A percentile compares a stretch with the other conserved stretches of the same genome.
Conservation (phyloP, 2,113 vertebrate genomes). For the Aphyosemion australe region DNA sequence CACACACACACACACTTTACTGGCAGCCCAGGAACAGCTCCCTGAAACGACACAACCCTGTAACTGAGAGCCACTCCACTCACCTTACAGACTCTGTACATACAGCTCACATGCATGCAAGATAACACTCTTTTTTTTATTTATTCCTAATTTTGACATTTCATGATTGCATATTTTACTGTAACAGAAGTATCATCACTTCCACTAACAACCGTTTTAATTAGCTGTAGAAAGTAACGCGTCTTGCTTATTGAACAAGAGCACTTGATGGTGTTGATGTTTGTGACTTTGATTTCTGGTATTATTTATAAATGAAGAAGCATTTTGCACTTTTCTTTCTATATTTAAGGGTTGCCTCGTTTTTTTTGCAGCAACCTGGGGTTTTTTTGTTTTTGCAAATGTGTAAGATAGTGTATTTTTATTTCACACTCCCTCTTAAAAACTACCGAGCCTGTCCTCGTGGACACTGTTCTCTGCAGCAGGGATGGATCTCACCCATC, state of each 20-base stretch:
- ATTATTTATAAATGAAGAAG: constrained; percentile 54
- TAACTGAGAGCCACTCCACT: constrained; percentile 59
- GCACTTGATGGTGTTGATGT: constrained; percentile 71
- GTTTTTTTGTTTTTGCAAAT: constrained; percentile 44
- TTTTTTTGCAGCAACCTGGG: constrained; percentile 56
- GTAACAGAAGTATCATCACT: constrained; percentile 22
- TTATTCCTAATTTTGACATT: constrained; percentile 35
- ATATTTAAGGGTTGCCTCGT: constrained; percentile 64
- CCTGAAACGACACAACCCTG: constrained; percentile 38
- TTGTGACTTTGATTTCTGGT: constrained; percentile 63
- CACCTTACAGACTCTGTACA: constrained; percentile 52
- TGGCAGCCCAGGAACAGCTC: constrained; percentile 49
- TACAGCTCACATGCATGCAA: constrained; percentile 54
- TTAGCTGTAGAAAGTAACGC: constrained; percentile 25
- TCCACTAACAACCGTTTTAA: constrained; percentile 44
- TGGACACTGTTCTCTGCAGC: constrained; percentile 35
- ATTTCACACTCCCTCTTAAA: constrained; percentile 48
- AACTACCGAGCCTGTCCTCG: constrained; percentile 38
- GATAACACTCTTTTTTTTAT: constrained; percentile 33
- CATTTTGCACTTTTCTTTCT: constrained; percentile 75
- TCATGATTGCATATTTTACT: constrained; percentile 48
- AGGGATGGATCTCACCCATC: constrained; percentile 35
- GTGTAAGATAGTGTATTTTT: constrained; percentile 53
- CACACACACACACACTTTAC: constrained; percentile 37
- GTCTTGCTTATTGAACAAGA: constrained; percentile 54